Conservation (phyloP, 92 coral and sea anemone genomes). For the Siderastrea radians region DNA sequence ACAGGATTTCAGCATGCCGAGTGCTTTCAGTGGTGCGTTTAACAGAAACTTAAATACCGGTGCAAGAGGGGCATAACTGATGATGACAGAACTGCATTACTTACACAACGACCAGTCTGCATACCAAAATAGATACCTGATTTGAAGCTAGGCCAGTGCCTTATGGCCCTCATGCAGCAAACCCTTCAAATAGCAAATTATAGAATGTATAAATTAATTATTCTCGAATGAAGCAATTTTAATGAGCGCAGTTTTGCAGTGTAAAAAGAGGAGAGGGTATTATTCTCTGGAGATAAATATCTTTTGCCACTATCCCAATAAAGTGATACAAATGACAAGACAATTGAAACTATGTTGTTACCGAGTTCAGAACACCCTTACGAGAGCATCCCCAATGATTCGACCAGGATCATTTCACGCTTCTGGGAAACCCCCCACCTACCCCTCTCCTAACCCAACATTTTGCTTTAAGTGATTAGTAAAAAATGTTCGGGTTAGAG, state of each 20-base stretch:
- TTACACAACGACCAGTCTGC: too few relatives aligned
- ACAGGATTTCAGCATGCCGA: not conserved
- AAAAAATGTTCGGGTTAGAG: too few relatives aligned
- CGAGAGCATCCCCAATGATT: not conserved
- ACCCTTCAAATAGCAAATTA: not conserved
- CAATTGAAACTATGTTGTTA: not conserved
- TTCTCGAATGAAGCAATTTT: constrained; percentile 29
- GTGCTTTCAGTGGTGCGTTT: not conserved
- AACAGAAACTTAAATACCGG: not conserved
- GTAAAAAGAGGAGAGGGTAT: constrained; percentile 10
- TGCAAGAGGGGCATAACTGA: not conserved
- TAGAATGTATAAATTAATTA: constrained; percentile 30
- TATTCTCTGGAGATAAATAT: constrained; percentile 34
- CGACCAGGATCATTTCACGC: too few relatives aligned
- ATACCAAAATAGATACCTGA: too few relatives aligned
- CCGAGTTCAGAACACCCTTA: not conserved
- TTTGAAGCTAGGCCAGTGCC: too few relatives aligned
- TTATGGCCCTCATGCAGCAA: too few relatives aligned
- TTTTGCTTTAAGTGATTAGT: too few relatives aligned
- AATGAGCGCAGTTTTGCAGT: constrained; percentile 47
- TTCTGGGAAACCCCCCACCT: too few relatives aligned
- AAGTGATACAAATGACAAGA: not conserved
- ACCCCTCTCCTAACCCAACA: too few relatives aligned
- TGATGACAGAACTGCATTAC: too few relatives aligned
- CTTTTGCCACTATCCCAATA: constrained; percentile 32